Conservation (phyloP, 2,888 invertebrate genomes). For the Eupithecia abbreviata region DNA sequence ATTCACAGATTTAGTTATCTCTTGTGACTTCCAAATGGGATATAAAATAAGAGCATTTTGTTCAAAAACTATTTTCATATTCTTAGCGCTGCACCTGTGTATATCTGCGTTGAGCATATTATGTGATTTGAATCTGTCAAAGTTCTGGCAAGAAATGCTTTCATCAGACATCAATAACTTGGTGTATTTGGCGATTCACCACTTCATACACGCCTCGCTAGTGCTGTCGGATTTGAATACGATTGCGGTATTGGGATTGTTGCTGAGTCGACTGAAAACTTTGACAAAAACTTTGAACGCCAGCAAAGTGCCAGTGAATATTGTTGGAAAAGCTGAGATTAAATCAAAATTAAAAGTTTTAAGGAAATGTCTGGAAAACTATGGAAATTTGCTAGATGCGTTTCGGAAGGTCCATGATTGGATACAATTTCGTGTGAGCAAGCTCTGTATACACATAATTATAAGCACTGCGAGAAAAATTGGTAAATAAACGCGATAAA, state of each 20-base stretch:
- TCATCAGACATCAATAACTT: neutral
- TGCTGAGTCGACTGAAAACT: neutral
- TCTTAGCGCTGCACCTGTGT: neutral
- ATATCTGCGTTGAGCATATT: neutral
- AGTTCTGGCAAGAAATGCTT: neutral
- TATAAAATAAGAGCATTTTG: neutral
- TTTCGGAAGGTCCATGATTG: neutral
- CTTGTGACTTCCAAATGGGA: neutral
- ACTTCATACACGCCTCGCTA: neutral
- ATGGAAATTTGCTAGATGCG: slow-evolving; percentile 16
- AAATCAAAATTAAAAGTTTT: neutral
- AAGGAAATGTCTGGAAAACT: slow-evolving; percentile 13
- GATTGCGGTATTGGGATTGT: neutral
- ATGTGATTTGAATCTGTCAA: neutral
- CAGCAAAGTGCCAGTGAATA: neutral
- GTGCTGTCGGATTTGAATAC: neutral
- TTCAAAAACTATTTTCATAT: neutral
- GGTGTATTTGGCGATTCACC: neutral
- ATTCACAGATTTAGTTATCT: neutral
- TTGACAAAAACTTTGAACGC: neutral
- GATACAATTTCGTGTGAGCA: neutral
- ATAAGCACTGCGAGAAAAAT: too few species aligned
- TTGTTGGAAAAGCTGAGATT: neutral
- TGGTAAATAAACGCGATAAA: too few species aligned
- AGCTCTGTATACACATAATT: neutral